Base-by-base conservation (phyloP, 35 echinoderm and acorn worm genomes). In the Patiria miniata region DNA sequence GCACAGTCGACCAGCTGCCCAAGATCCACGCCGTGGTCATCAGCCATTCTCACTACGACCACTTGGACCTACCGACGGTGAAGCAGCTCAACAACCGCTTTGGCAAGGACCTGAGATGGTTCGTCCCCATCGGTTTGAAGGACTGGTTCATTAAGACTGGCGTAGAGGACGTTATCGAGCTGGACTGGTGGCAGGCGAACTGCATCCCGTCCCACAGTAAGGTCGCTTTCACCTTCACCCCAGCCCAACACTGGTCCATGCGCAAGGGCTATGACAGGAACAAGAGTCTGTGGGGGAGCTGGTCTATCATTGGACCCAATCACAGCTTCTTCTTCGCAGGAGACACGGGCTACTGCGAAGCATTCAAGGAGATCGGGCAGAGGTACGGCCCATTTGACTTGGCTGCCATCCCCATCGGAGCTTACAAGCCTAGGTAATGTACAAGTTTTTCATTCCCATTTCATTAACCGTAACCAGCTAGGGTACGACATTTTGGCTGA, bases 141-240 rank as follows among this genome's bases (percentile, higher is more conserved):
- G 86, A 84, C 28, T 99, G 96, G 96, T 89, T 99, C 68, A 80
- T 21, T 19, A 38, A 61, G 17, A 92, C 83, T n/a, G n/a, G n/a
- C 21, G 93, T 89, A 23, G 83, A 95, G 79, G 94, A 99, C 52
- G 89, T 94, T 2, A 93, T 99, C 15, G 96, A 99, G 69, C 81
- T 99, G 77, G 96, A 99, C 83, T 99, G 96, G 96, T 99, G 96
- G 96, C 89, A 99, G 58, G 96, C 94, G 79, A 95, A 93, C 61
- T 94, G 92, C 53, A 89, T 95, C 50, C 93, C 93, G 0, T 61
- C 80, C 12, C 92, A 92, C 73, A 87, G 86, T 17, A 84, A 92
- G 36, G 82, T 99, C 19, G 88, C 90, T 0, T 87, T 99, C 40
- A 87, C 89, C 10, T 95, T 92, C 50, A 99, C 96, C 7, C 96